A percentile compares a stretch with the other conserved stretches of the same genome.
Conservation (phyloP, 2,888 invertebrate species). For the Byasa hedistus region DNA sequence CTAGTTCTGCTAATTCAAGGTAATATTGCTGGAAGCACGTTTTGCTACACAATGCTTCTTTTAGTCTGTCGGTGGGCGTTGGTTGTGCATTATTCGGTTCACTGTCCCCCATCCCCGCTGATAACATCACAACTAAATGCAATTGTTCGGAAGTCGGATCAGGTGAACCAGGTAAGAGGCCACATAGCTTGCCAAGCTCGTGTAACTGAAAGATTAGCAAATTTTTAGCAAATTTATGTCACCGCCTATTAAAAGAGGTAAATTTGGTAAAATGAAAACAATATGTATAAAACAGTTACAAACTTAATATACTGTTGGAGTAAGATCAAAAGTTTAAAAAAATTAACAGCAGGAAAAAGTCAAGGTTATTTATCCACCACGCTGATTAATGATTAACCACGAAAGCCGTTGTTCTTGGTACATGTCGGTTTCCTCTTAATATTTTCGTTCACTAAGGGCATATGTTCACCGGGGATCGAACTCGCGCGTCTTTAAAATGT, state of each 20-base stretch:
- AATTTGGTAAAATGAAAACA: neutral
- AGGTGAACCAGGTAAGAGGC: slow-evolving; percentile 89
- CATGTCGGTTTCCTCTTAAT: too few species aligned
- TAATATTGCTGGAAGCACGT: slow-evolving; percentile 94
- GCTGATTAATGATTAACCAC: too few species aligned
- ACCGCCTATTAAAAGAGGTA: neutral
- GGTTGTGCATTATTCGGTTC: slow-evolving; percentile 70
- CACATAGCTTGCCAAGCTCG: slow-evolving; percentile 93
- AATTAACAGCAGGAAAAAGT: too few species aligned
- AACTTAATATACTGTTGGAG: too few species aligned
- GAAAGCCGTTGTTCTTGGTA: too few species aligned
- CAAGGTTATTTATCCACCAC: too few species aligned
- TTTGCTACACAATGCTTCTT: slow-evolving; percentile 94
- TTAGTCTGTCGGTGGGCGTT: slow-evolving; percentile 89
- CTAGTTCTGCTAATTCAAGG: slow-evolving; percentile 94
- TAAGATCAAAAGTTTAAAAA: too few species aligned
- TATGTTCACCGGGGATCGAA: too few species aligned
- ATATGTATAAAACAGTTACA: too few species aligned
- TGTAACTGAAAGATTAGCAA: slow-evolving; percentile 80
- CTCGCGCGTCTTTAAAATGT: too few species aligned
- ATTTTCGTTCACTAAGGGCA: too few species aligned
- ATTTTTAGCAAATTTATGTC: neutral
- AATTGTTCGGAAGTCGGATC: slow-evolving; percentile 92
- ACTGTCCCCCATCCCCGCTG: slow-evolving; percentile 93
- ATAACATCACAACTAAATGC: slow-evolving; percentile 93